These are phyloP conservation scores for Macropis europaea DNA, from an alignment of 2,888 invertebrate genomes.

Conservation along the genomic window DNA sequence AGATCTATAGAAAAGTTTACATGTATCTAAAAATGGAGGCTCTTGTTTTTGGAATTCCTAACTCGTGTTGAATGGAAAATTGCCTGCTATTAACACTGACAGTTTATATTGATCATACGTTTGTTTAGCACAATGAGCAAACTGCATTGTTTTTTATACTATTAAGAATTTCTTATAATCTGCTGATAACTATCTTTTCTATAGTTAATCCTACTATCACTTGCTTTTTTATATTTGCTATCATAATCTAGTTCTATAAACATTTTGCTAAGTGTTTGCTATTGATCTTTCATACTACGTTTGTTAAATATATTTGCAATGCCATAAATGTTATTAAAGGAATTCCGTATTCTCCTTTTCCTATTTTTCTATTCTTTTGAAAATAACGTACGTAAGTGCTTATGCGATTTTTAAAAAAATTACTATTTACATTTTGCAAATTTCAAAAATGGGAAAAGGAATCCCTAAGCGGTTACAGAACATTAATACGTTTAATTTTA, in stretches of 20 bases:
- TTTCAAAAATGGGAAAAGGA: conserved; percentile 58
- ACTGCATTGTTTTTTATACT: conserved; percentile 6
- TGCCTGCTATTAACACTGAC: conserved; percentile 28
- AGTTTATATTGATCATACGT: conserved; percentile 15
- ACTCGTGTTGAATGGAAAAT: conserved; percentile 22
- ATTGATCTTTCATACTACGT: conserved; percentile 32
- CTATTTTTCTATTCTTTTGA: conserved; percentile 39
- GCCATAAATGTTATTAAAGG: conserved; percentile 30
- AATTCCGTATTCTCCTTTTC: conserved; percentile 47
- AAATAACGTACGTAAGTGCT: background rate
- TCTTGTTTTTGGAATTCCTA: background rate
- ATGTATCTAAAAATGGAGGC: background rate
- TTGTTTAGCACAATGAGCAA: conserved; percentile 15
- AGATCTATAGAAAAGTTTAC: background rate
- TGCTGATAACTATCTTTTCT: conserved; percentile 7
- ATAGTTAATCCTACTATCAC: conserved; percentile 8
- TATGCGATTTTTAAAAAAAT: background rate
- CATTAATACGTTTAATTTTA: conserved; percentile 24
- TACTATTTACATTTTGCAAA: background rate
- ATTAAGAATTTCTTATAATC: background rate
- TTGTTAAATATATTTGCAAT: conserved; percentile 39
- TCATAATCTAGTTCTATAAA: conserved; percentile 16
- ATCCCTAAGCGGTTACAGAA: background rate
- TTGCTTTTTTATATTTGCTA: conserved; percentile 37
- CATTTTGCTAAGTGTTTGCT: conserved; percentile 48